Evolutionary conservation across 1,140 invertebrate genomes (phyloP).

Genomic region (Camponotus pennsylvanicus): DNA sequence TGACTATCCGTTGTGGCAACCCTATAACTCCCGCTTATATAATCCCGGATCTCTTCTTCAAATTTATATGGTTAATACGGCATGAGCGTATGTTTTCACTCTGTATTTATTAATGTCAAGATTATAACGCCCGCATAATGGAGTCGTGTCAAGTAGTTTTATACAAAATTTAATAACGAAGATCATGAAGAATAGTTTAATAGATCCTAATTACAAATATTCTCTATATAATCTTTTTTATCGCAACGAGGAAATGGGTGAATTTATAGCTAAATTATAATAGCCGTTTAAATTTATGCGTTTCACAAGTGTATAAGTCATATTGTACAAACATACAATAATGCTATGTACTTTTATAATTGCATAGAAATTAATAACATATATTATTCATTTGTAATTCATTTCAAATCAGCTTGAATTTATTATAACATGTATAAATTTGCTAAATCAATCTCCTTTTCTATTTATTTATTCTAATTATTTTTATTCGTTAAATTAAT

Average conservation of each 20-base stretch:
- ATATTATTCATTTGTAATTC: not conserved
- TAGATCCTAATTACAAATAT: not conserved
- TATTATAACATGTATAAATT: not conserved
- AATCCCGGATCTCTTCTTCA: constrained; percentile 29
- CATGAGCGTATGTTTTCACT: constrained; percentile 22
- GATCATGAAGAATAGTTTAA: not conserved
- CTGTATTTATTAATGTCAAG: constrained; percentile 55
- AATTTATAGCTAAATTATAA: constrained; percentile 7
- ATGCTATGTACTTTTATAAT: not conserved
- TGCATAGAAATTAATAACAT: constrained; percentile 13
- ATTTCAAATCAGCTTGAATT: constrained; percentile 11
- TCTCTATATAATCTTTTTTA: not conserved
- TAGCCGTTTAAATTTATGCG: constrained; percentile 3
- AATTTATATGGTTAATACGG: constrained; percentile 50
- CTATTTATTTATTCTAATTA: not conserved
- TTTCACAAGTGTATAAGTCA: no score
- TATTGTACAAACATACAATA: not conserved
- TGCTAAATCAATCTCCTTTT: not conserved
- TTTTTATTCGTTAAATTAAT: constrained; percentile 1
- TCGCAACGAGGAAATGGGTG: not conserved
- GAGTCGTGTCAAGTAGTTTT: constrained; percentile 21
- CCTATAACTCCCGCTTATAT: constrained; percentile 21
- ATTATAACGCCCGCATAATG: constrained; percentile 28
- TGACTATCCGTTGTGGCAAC: constrained; percentile 11
- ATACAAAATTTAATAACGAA: constrained; percentile 44